Evolutionary conservation across 2,888 invertebrate genomes (phyloP).

Genomic region (Aporophyla nigra): DNA sequence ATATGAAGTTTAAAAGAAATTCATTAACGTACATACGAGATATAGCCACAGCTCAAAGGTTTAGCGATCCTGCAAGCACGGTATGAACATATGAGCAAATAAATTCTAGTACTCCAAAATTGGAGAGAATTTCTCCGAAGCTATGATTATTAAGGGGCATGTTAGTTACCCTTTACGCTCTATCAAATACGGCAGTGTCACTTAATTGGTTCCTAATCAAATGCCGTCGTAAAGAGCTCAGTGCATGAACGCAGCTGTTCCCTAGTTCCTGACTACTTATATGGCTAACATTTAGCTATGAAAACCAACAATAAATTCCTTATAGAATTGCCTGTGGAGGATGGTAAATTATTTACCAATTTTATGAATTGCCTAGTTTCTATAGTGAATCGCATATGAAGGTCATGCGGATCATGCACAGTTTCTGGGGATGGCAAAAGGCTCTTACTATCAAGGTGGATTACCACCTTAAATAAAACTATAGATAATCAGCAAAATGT

Average conservation of each 20-base stretch:
- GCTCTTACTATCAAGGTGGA: too few species aligned
- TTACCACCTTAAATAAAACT: too few species aligned
- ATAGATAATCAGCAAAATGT: not conserved
- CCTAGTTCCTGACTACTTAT: conserved; percentile 7
- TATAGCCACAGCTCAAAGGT: not conserved
- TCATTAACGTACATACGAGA: too few species aligned
- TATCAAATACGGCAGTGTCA: conserved; percentile 35
- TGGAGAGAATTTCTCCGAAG: not conserved
- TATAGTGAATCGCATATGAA: not conserved
- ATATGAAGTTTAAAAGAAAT: not conserved
- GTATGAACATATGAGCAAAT: not conserved
- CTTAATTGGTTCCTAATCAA: conserved; percentile 73
- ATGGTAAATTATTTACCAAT: conserved; percentile 2
- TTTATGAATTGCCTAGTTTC: conserved; percentile 11
- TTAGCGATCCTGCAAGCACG: not conserved
- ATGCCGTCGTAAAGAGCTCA: conserved; percentile 72
- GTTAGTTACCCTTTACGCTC: conserved; percentile 13
- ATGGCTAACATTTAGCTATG: conserved; percentile 36
- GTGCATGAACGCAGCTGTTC: conserved; percentile 73
- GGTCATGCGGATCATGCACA: not conserved
- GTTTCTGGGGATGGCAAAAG: too few species aligned
- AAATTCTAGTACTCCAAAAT: conserved; percentile 6
- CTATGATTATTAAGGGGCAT: not conserved
- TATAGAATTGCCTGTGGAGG: not conserved
- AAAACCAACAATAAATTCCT: conserved; percentile 33